Conservation (phyloP, 1,140 invertebrate genomes). For the Drosophila parvula region DNA sequence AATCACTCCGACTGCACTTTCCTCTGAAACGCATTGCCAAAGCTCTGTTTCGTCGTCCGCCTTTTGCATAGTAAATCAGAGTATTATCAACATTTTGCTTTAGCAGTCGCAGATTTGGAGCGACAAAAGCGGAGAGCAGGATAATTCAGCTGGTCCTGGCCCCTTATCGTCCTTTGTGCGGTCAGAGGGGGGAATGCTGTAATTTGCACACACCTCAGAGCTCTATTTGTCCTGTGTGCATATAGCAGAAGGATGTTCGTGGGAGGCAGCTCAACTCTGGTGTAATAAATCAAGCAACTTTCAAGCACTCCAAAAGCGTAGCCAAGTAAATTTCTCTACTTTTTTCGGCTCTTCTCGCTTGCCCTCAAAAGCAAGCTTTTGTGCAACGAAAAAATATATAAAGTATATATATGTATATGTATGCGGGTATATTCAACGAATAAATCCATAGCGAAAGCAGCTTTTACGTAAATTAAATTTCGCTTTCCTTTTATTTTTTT, state of each 20-base stretch:
- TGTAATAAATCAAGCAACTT: slow-evolving; percentile 81
- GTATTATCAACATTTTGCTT: slow-evolving; percentile 72
- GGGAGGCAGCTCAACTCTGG: slow-evolving; percentile 23
- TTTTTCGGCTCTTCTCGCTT: slow-evolving; percentile 27
- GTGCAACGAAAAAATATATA: slow-evolving; percentile 58
- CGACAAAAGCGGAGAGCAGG: slow-evolving; percentile 31
- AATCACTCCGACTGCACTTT: slow-evolving; percentile 31
- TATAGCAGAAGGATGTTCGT: slow-evolving; percentile 27
- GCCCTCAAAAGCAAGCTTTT: slow-evolving; percentile 71
- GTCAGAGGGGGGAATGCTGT: slow-evolving; percentile 72
- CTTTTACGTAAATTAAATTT: slow-evolving; percentile 82
- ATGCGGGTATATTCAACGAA: slow-evolving; percentile 44
- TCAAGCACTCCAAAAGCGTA: slow-evolving; percentile 75
- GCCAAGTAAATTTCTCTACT: slow-evolving; percentile 62
- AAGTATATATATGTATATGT: slow-evolving; percentile 26
- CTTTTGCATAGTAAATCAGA: slow-evolving; percentile 67
- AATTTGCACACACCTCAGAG: slow-evolving; percentile 70
- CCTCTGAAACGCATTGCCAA: slow-evolving; percentile 35
- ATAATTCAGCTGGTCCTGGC: slow-evolving; percentile 58
- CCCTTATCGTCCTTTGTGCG: slow-evolving; percentile 30
- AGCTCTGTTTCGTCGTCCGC: slow-evolving; percentile 36
- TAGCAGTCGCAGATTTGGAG: slow-evolving; percentile 65
- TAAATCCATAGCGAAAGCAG: slow-evolving; percentile 70
- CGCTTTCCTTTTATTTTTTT: slow-evolving; percentile 62
- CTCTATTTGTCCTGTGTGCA: slow-evolving; percentile 72